Conservation (phyloP, 2,888 invertebrate species). For the Danaus chrysippus region DNA sequence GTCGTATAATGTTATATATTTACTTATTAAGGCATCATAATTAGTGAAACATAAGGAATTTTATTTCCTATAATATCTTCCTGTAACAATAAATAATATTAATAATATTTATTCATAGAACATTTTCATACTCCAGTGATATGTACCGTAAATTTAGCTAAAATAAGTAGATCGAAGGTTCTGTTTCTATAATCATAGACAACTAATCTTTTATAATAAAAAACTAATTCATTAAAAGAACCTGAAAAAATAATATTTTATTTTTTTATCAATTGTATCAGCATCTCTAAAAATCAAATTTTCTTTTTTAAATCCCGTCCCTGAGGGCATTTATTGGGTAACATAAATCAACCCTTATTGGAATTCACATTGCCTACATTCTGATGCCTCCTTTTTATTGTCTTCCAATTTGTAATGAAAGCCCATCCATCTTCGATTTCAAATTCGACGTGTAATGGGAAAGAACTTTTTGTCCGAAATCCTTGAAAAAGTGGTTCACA, state of each 20-base stretch:
- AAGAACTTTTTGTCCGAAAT: not conserved
- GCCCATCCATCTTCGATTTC: constrained; percentile 4
- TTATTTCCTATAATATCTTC: too few species aligned
- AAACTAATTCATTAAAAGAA: not conserved
- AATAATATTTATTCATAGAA: too few species aligned
- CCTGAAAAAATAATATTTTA: not conserved
- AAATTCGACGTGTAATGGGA: constrained; percentile 4
- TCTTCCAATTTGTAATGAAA: constrained; percentile 10
- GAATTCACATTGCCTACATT: constrained; percentile 19
- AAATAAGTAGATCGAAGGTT: too few species aligned
- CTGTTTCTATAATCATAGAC: too few species aligned
- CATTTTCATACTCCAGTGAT: too few species aligned
- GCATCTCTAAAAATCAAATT: not conserved
- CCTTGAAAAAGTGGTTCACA: not conserved
- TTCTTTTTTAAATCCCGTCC: constrained; percentile 3
- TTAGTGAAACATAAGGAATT: too few species aligned
- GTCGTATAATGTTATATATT: too few species aligned
- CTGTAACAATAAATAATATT: too few species aligned
- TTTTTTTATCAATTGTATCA: not conserved
- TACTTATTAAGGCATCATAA: too few species aligned
- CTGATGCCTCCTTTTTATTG: constrained; percentile 18
- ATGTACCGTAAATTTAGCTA: too few species aligned
- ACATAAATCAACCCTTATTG: constrained; percentile 31
- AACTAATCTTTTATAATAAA: not conserved
- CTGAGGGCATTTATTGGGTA: constrained; percentile 40